Evolutionary conservation across 2,797 vertebrate genomes (phyloP).

Genomic region (Prunella strophiata): DNA sequence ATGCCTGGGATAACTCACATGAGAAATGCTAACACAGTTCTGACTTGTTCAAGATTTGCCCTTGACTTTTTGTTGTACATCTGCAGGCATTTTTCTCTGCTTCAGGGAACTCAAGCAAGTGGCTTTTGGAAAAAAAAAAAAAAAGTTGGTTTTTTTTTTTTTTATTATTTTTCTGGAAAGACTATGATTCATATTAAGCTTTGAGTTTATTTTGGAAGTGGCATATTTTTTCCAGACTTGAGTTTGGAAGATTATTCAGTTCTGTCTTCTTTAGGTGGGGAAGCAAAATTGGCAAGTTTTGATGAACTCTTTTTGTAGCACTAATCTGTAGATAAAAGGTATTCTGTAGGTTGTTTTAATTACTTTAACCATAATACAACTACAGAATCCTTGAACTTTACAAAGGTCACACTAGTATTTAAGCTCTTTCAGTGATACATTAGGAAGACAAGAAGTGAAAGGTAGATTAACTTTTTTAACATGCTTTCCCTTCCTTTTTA

Average conservation of each 20-base stretch:
- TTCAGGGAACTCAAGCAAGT: background rate
- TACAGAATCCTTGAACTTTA: background rate
- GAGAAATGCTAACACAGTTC: background rate
- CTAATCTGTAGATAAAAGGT: background rate
- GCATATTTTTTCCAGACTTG: background rate
- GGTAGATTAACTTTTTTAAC: background rate
- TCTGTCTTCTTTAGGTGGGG: background rate
- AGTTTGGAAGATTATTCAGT: background rate
- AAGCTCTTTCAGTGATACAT: background rate
- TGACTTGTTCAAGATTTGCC: background rate
- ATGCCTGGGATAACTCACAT: background rate
- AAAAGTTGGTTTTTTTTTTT: background rate
- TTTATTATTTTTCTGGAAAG: background rate
- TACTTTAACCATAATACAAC: background rate
- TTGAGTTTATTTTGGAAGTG: background rate
- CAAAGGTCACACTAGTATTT: background rate
- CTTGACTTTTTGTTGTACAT: constrained; percentile 30
- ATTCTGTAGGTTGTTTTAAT: background rate
- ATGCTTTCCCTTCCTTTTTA: background rate
- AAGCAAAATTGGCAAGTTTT: background rate
- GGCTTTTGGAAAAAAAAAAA: background rate
- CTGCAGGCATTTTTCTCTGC: constrained; percentile 6
- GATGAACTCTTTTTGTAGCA: background rate
- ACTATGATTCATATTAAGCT: background rate
- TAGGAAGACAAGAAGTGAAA: background rate